A percentile compares a stretch with the other conserved stretches of the same genome.
Evolutionary conservation across 2,797 vertebrate species (phyloP).

Genomic region (Erethizon dorsatum): DNA sequence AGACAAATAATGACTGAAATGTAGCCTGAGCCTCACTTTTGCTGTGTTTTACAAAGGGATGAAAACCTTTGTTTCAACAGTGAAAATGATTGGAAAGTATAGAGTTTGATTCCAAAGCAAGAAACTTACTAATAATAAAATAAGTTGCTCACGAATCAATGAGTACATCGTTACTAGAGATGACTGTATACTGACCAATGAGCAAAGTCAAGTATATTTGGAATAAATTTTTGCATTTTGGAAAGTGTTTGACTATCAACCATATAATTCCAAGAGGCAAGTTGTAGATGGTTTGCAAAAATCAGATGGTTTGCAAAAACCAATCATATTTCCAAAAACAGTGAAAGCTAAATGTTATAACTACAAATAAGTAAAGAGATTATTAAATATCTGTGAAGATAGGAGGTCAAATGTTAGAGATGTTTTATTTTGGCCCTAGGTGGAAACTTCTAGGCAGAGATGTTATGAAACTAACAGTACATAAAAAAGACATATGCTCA

Average conservation of each 20-base stretch:
- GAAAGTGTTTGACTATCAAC: not conserved
- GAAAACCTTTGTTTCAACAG: not conserved
- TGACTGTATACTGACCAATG: not conserved
- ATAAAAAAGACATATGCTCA: constrained; percentile 33
- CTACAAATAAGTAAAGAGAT: not conserved
- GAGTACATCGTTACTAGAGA: not conserved
- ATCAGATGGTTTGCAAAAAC: not conserved
- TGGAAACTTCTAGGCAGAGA: not conserved
- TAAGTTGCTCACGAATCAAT: not conserved
- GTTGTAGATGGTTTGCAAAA: not conserved
- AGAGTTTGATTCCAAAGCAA: not conserved
- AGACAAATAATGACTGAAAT: not conserved
- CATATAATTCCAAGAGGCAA: not conserved
- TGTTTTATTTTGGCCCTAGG: not conserved
- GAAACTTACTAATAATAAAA: not conserved
- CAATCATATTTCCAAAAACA: not conserved
- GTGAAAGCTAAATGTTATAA: not conserved
- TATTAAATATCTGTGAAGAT: not conserved
- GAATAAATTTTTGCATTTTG: not conserved
- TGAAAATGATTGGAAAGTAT: not conserved
- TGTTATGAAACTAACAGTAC: constrained; percentile 5
- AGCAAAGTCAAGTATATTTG: not conserved
- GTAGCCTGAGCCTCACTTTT: not conserved
- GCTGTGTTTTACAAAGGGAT: not conserved
- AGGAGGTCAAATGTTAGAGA: not conserved